Evolutionary conservation across 1,140 invertebrate species (phyloP), one percentile per base, ranked within the genome.

Genomic region (Odontomachus brunneus): DNA sequence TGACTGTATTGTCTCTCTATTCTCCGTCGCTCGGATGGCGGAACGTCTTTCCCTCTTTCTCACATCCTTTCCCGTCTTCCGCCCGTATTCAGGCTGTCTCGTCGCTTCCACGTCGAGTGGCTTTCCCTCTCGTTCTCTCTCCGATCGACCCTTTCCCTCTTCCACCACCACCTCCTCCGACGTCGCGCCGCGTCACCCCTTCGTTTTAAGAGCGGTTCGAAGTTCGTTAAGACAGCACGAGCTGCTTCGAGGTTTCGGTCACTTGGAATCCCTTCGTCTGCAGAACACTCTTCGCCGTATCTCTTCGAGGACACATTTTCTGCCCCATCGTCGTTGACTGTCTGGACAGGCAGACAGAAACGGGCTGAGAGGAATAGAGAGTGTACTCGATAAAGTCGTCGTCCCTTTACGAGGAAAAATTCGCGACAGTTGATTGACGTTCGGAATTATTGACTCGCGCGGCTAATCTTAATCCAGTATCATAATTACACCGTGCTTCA

Each of bases 1-100:
- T 91, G 92, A 93, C 93, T 93, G 92, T 92, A 94, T 94, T 94
- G 92, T 94, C 93, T 92, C 92, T 91, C 89, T 87, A 90, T 90
- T 90, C 89, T 91, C 55, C 66, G 71, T 76, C 63, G 67, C 53
- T 84, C 44, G 55, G 83, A 71, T 82, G 60, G 71, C 69, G 75
- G 19, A 26, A 65, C 62, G 51, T 71, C 83, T 71, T 71, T 65
- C 73, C 59, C 63, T 83, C 73, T 71, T 72, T 60, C 67, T 26
- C 15, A 48, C 24, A 71, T 78, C 72, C 82, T 78, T 63, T 81
- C 49, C 73, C 66, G 49, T 59, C 49, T 59, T 57, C 29, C 11
- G 19, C 51, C 66, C 83, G 71, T 85, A 84, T 84, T 75, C 82
- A 55, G 29, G 73, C 38, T 55, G 85, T 71, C 74, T 60, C 59